Conservation (phyloP, 2,113 vertebrate genomes). For the Prochilodus magdalenae region DNA sequence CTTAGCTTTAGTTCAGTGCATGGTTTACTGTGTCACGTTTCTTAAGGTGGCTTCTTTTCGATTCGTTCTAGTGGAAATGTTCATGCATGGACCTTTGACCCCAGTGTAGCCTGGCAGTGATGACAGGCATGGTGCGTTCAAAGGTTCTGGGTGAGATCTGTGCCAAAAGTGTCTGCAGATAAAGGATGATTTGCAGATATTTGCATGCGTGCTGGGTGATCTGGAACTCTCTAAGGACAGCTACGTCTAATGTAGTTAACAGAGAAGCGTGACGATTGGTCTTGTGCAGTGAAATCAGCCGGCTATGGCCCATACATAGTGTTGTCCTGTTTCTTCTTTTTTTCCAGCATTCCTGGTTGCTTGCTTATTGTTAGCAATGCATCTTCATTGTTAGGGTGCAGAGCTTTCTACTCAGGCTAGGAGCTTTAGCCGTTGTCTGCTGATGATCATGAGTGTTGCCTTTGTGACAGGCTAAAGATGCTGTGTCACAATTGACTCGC, state of each 20-base stretch:
- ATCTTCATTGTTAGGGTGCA: too few relatives aligned
- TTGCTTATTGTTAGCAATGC: too few relatives aligned
- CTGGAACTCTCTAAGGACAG: constrained; percentile 18
- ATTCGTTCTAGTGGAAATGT: neutral
- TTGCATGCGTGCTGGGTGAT: constrained; percentile 23
- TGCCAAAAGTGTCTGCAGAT: constrained; percentile 23
- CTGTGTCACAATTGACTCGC: constrained; percentile 19
- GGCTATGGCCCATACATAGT: too few relatives aligned
- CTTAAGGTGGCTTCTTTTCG: neutral
- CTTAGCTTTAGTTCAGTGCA: neutral
- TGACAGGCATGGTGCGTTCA: constrained; percentile 55
- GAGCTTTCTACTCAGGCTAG: too few relatives aligned
- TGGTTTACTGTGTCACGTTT: neutral
- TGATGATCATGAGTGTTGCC: constrained; percentile 31
- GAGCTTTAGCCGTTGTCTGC: constrained; percentile 5
- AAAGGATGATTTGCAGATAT: constrained; percentile 50
- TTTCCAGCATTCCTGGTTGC: too few relatives aligned
- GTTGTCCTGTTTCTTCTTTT: too few relatives aligned
- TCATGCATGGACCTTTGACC: constrained; percentile 67
- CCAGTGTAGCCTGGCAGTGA: neutral
- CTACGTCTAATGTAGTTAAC: neutral
- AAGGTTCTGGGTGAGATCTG: constrained; percentile 61
- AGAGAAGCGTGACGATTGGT: too few relatives aligned
- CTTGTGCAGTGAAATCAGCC: too few relatives aligned
- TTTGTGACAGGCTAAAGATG: constrained; percentile 21